Conservation (phyloP, 2,113 vertebrate species). For the Choloepus hoffmanni region DNA sequence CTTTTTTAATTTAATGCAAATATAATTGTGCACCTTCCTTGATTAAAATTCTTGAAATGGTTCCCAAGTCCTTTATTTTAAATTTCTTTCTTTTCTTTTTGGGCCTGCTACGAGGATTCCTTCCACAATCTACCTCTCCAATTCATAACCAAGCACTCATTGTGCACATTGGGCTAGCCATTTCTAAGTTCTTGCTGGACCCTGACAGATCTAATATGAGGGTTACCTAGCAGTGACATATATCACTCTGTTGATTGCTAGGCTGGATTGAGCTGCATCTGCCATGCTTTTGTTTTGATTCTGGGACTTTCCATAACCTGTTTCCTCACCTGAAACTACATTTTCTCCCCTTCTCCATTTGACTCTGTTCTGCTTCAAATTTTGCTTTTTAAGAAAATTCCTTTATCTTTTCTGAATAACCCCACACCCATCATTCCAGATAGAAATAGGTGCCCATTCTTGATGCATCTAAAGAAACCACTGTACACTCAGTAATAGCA, state of each 20-base stretch:
- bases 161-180: background rate
- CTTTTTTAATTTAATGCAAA: background rate
- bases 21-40: background rate
- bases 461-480: background rate
- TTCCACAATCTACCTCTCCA: background rate
- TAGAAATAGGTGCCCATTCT: background rate
- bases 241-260: background rate
- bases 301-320: background rate
- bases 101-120: background rate
- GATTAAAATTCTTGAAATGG: background rate
- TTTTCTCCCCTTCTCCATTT: background rate
- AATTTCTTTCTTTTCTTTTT: background rate
- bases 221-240: background rate
- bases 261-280: background rate
- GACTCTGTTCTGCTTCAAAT: background rate
- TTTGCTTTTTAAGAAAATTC: constrained; percentile 2
- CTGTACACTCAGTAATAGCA: background rate
- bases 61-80: background rate
- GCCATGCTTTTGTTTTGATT: background rate
- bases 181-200: background rate
- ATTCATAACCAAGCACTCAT: background rate
- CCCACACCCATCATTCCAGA: background rate
- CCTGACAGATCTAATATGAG: background rate
- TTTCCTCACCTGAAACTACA: background rate
- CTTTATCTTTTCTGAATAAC: background rate